These are phyloP conservation scores for Andrena chrysosceles DNA, from an alignment of 2,888 invertebrate species.

Conservation along the genomic window DNA sequence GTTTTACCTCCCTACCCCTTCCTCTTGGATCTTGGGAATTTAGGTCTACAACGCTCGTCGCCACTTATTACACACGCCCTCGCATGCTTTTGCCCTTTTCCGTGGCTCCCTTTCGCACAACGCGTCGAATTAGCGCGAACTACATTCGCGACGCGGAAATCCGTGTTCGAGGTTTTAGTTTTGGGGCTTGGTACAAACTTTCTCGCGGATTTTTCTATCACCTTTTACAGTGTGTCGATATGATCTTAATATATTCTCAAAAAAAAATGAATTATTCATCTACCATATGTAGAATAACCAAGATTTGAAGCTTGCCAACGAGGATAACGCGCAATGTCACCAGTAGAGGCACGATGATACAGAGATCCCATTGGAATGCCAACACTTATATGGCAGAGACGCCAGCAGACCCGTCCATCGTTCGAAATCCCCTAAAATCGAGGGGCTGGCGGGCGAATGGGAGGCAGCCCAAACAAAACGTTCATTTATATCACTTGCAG, in stretches of 20 bases:
- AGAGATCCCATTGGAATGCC: background rate
- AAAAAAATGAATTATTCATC: too few species aligned
- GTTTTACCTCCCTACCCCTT: conserved; percentile 9
- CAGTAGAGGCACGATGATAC: background rate
- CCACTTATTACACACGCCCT: conserved; percentile 29
- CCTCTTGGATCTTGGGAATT: conserved; percentile 20
- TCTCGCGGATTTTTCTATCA: too few species aligned
- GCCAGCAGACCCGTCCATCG: background rate
- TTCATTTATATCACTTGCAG: conserved; percentile 54
- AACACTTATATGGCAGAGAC: background rate
- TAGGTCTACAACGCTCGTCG: conserved; percentile 18
- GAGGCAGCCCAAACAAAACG: conserved; percentile 52
- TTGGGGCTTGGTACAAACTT: too few species aligned
- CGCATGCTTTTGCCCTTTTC: background rate
- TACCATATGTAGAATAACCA: too few species aligned
- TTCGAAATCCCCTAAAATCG: background rate
- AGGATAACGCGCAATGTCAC: too few species aligned
- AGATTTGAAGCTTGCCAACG: too few species aligned
- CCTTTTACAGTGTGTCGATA: too few species aligned
- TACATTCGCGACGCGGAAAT: too few species aligned
- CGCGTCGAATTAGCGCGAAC: background rate
- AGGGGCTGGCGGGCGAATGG: background rate
- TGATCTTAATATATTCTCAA: too few species aligned
- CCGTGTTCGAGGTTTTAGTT: too few species aligned
- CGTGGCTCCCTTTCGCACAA: background rate